phyloP scores from a whole-genome alignment of 2,888 invertebrate species.

The Tetramorium bicarinatum region DNA sequence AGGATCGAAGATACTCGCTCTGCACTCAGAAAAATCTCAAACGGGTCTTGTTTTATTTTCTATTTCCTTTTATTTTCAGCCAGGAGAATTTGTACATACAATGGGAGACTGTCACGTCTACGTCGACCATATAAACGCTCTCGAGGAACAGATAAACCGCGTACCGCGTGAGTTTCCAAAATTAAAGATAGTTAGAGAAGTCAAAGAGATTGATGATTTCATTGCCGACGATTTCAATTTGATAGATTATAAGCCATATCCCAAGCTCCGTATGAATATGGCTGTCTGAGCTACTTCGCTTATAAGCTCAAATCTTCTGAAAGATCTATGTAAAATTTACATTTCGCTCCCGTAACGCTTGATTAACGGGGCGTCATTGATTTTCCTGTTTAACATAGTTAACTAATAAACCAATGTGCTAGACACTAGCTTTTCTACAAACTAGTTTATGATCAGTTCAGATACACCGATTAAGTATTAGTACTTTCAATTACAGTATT shows the following conservation, averaged over 20 bases:
- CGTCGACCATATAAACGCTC: constrained; percentile 94
- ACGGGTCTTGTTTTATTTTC: constrained; percentile 35
- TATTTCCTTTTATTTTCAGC: constrained; percentile 86
- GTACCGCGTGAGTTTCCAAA: constrained; percentile 94
- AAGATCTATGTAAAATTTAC: neutral
- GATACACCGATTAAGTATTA: constrained; percentile 46
- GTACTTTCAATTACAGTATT: constrained; percentile 46
- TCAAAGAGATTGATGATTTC: constrained; percentile 95
- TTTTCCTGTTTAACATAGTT: constrained; percentile 2
- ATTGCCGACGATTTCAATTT: constrained; percentile 94
- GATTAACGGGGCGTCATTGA: neutral
- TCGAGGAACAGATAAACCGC: constrained; percentile 93
- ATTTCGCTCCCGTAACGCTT: constrained; percentile 1
- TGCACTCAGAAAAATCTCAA: constrained; percentile 2
- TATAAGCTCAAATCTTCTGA: neutral
- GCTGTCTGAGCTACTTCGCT: constrained; percentile 89
- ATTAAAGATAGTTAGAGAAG: constrained; percentile 91
- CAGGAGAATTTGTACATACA: constrained; percentile 97
- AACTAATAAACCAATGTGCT: constrained; percentile 20
- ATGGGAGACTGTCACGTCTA: constrained; percentile 99
- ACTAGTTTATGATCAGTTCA: constrained; percentile 17
- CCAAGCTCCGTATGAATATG: constrained; percentile 97
- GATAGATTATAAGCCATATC: constrained; percentile 94
- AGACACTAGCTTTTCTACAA: constrained; percentile 3
- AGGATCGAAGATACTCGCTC: constrained; percentile 59